phyloP scores from a whole-genome alignment of 1,140 invertebrate genomes.

The Mamestra configurata region DNA sequence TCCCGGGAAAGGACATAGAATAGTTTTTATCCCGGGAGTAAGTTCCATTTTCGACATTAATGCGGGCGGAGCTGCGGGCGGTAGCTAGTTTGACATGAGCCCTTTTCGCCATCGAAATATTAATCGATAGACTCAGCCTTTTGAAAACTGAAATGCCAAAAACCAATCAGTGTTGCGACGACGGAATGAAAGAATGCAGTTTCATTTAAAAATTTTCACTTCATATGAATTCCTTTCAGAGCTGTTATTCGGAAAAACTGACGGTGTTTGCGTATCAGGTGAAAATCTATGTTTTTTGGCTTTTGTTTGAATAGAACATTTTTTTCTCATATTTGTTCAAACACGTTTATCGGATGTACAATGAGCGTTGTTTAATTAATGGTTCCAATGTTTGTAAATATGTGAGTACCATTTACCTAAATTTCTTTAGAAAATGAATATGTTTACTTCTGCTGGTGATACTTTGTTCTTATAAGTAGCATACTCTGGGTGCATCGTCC shows the following conservation, averaged over 20 bases:
- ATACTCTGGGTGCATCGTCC: too few species aligned
- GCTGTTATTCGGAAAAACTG: neutral
- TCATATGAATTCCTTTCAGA: constrained; percentile 4
- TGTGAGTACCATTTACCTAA: too few species aligned
- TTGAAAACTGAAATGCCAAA: constrained; percentile 8
- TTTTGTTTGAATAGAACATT: constrained; percentile 29
- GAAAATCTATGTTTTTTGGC: neutral
- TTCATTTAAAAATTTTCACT: constrained; percentile 34
- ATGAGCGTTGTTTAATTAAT: too few species aligned
- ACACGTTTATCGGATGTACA: neutral
- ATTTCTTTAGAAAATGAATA: too few species aligned
- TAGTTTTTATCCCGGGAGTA: too few species aligned
- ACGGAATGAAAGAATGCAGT: constrained; percentile 18
- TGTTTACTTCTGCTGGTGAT: too few species aligned
- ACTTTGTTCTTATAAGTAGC: too few species aligned
- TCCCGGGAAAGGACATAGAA: too few species aligned
- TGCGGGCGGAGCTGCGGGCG: too few species aligned
- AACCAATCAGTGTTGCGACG: constrained; percentile 27
- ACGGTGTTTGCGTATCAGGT: constrained; percentile 5
- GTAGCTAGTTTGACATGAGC: too few species aligned
- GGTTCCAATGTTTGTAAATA: too few species aligned
- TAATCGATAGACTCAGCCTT: constrained; percentile 11
- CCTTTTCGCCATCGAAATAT: neutral
- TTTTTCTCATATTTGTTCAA: constrained; percentile 35
- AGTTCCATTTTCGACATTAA: too few species aligned